A percentile compares a stretch with the other conserved stretches of the same genome.
Conservation (phyloP, 2,797 vertebrate species). For the Gymnocypris eckloni region DNA sequence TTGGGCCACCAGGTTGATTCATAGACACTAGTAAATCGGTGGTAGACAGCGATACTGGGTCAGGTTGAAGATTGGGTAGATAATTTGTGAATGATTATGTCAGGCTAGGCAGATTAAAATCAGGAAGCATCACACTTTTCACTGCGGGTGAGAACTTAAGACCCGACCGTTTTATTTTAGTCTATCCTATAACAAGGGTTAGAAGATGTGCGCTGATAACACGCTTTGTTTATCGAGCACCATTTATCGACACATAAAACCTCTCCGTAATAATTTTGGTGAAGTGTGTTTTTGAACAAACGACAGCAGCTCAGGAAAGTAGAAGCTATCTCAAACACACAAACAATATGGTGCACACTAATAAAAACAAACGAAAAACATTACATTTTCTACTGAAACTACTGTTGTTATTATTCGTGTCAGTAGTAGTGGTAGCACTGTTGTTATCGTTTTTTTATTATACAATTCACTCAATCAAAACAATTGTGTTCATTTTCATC, state of each 20-base stretch:
- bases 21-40: conserved; percentile 59
- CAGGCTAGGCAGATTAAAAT: conserved; percentile 73
- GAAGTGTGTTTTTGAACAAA: conserved; percentile 5
- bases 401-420: not conserved
- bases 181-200: conserved; percentile 59
- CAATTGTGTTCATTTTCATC: not conserved
- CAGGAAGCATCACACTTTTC: conserved; percentile 67
- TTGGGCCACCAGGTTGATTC: conserved; percentile 60
- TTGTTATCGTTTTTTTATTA: not conserved
- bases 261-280: conserved; percentile 48
- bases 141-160: conserved; percentile 63
- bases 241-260: conserved; percentile 53
- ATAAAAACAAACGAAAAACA: too few relatives aligned
- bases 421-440: not conserved
- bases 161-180: conserved; percentile 63
- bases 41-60: conserved; percentile 47
- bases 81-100: conserved; percentile 70
- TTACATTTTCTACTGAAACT: not conserved
- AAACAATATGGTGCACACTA: not conserved
- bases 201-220: conserved; percentile 70
- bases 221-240: conserved; percentile 58
- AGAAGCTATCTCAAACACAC: not conserved
- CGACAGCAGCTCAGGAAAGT: not conserved
- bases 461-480: not conserved
- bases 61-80: conserved; percentile 66